Evolutionary conservation across 2,113 vertebrate genomes (phyloP), one percentile per base, ranked within the genome.

Genomic region (Anhinga rufa): DNA sequence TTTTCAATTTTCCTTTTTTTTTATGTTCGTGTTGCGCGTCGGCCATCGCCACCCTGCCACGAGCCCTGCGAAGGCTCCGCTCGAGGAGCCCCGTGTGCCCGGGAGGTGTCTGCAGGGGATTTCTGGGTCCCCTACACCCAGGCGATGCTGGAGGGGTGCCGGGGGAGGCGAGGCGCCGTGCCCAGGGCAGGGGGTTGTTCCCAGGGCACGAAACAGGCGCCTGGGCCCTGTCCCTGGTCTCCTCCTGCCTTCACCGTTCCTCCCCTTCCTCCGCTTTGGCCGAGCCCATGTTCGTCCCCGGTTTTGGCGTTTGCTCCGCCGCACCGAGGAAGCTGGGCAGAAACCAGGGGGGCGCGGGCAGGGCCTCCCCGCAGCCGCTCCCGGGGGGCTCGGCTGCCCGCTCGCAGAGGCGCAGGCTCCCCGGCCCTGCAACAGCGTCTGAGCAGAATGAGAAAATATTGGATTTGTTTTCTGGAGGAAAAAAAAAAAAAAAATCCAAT

Each of bases 371-470:
- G 6, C 4, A 5, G 46, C 26, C 12, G 6, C 32, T 31, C 48
- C 4, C 7, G 13, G 46, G 36, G 54, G 46, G 34, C 4, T 42
- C 3, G 0, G 68, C 48, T 42, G 42, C 82, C 40, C 31, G 2
- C 36, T 46, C 14, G 5, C 20, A 31, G 26, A 32, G 19, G 22
- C 18, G 6, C 78, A 31, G 58, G 9, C 60, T 91, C 51, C 82
- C 62, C 10, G 0, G 55, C 77, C 57, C 82, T 34, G 86, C 95
- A 46, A 54, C 69, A 18, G 17, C 91, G 40, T 82, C 90, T 32
- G 89, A 82, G 78, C 88, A 57, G 82, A 88, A 97, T 52, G 69
- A 95, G 82, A 95, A 97, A 92, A 93, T 95, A 97, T 95, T 93
- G 94, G 86, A 95, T 97, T 97, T 95, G 86, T 93, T 96, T 96